phyloP scores from a whole-genome alignment of 1,140 invertebrate species.

The Cataglyphis hispanica region DNA sequence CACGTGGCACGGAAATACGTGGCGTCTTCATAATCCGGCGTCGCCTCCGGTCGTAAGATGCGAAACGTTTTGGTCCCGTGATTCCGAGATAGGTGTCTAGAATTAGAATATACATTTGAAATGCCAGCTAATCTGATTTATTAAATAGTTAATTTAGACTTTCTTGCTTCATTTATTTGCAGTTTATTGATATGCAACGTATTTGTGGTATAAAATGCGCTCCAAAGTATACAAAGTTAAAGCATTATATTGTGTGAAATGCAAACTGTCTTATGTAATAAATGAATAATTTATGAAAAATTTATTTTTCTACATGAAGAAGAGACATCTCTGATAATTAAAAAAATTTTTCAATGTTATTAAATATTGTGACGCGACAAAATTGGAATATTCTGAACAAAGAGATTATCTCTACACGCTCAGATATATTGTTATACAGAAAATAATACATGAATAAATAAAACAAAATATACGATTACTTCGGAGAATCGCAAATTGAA shows the following conservation, averaged over 20 bases:
- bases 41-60: conserved; percentile 45
- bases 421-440: not conserved
- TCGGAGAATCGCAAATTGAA: not conserved
- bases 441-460: not conserved
- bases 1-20: conserved; percentile 59
- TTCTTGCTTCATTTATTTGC: conserved; percentile 36
- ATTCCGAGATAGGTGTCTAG: conserved; percentile 21
- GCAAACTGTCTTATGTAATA: not conserved
- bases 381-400: not conserved
- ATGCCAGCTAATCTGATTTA: conserved; percentile 53
- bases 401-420: not conserved
- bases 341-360: not conserved
- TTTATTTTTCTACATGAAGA: too few relatives aligned
- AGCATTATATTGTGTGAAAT: not conserved
- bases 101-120: conserved; percentile 24
- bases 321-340: too few relatives aligned
- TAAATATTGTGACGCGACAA: not conserved
- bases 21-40: conserved; percentile 65
- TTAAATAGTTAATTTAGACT: conserved; percentile 43
- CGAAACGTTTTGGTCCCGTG: conserved; percentile 54
- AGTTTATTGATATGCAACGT: not conserved
- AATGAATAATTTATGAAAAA: not conserved
- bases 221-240: not conserved
- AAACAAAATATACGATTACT: not conserved
- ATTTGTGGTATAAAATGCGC: not conserved